Conservation (phyloP, 1,140 invertebrate species). For the Sitodiplosis mosellana region DNA sequence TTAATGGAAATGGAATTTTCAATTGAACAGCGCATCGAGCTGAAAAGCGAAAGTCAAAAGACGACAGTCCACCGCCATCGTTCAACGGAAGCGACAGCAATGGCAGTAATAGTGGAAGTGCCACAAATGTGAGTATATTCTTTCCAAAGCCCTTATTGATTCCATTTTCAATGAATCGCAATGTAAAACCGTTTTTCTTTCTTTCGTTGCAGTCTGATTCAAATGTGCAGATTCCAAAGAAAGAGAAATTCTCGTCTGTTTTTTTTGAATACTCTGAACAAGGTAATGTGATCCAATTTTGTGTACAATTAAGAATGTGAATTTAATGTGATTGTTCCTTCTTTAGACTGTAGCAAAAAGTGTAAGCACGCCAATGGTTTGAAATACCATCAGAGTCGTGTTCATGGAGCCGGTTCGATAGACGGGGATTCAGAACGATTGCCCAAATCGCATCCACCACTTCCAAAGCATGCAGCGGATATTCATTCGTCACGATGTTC, state of each 20-base stretch:
- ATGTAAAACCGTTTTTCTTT: neutral
- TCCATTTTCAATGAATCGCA: neutral
- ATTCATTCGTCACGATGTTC: slow-evolving; percentile 7
- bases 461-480: slow-evolving; percentile 17
- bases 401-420: slow-evolving; percentile 54
- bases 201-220: slow-evolving; percentile 23
- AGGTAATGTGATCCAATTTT: too few relatives aligned
- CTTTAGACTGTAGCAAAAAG: slow-evolving; percentile 80
- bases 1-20: too few relatives aligned
- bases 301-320: too few relatives aligned
- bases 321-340: too few relatives aligned
- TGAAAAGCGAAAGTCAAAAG: slow-evolving; percentile 24
- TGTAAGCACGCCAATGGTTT: slow-evolving; percentile 95
- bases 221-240: slow-evolving; percentile 25
- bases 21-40: slow-evolving; percentile 14
- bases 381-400: slow-evolving; percentile 88
- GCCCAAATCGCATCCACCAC: slow-evolving; percentile 20
- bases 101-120: neutral
- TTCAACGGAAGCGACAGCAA: slow-evolving; percentile 12
- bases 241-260: slow-evolving; percentile 44
- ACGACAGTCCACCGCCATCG: slow-evolving; percentile 21
- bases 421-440: slow-evolving; percentile 35
- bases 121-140: neutral
- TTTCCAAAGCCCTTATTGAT: too few relatives aligned
- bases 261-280: slow-evolving; percentile 89